phyloP scores from a whole-genome alignment of 1,140 invertebrate genomes.

The Planococcus citri region DNA sequence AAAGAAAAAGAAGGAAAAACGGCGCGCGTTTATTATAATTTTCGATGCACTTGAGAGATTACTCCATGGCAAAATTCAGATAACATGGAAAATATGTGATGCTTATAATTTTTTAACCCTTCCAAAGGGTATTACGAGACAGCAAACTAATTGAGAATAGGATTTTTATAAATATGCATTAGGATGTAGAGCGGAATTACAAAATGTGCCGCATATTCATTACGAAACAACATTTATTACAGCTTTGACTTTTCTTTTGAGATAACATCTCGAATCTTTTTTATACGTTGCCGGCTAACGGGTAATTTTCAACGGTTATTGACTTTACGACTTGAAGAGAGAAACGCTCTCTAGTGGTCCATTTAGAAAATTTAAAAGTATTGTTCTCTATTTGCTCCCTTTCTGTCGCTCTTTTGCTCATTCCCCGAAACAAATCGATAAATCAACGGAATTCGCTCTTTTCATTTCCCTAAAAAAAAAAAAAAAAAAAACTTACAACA shows the following conservation, averaged over 20 bases:
- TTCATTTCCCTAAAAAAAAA: neutral
- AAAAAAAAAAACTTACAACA: neutral
- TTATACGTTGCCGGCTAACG: neutral
- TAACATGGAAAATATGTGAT: neutral
- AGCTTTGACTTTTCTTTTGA: neutral
- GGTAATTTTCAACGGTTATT: conserved; percentile 11
- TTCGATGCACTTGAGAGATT: too few relatives aligned
- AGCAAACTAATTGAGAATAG: neutral
- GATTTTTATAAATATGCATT: neutral
- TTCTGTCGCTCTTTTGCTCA: neutral
- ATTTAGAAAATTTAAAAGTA: neutral
- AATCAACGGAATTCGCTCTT: conserved; percentile 2
- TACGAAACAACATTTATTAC: neutral
- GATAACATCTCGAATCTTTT: neutral
- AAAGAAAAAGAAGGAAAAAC: too few relatives aligned
- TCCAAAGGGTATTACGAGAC: neutral
- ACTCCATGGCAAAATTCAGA: too few relatives aligned
- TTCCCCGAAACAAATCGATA: conserved; percentile 7
- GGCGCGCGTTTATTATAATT: too few relatives aligned
- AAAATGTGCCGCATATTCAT: neutral
- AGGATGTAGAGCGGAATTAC: neutral
- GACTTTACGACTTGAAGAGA: conserved; percentile 4
- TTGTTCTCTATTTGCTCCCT: conserved; percentile 6
- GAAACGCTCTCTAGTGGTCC: conserved; percentile 13
- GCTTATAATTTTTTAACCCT: neutral